Base-by-base conservation (phyloP, 2,797 vertebrate genomes). In the Bradypodion pumilum region DNA sequence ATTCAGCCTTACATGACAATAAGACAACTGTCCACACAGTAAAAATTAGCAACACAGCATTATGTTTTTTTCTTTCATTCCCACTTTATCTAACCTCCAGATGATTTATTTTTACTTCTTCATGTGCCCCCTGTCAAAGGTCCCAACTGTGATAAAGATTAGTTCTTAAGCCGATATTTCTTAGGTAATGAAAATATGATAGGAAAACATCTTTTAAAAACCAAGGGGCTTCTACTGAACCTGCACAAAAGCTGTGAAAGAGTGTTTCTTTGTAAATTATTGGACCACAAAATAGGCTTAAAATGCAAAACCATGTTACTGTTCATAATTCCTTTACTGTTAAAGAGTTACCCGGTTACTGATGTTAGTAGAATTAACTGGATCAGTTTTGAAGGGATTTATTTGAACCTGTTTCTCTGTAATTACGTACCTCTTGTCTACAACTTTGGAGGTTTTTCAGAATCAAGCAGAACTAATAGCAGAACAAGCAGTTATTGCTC, bases 221-320 rank as follows among this genome's bases (percentile, higher is more conserved):
- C 49, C 29, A 49, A 60, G 42, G 59, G 7, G 44, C 82, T 79
- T 72, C 23, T 81, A 81, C 52, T 69, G 6, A n/a, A 37, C 8
- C 5, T 0, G 25, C 9, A 0, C 56, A 68, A 0, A 0, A 44
- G 35, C 0, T 49, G 21, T 16, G 32, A 16, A 42, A 5, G 9
- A 2, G 32, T 32, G 56, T 35, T 49, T 21, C 44, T 69, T 25
- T 32, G 0, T 1, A 6, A 6, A 35, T 25, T 21, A 2, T 37
- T 12, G 8, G 72, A 0, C 7, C 7, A 70, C 37, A 0, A 1
- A 37, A 29, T 46, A 3, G 4, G 1, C 0, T 66, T 7, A 72
- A 16, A 35, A 27, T 9, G 52, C 1, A 1, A 15, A 3, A 1
- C 13, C 1, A 10, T n/a, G 44, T 44, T 5, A 5, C 10, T 3